Evolutionary conservation across 2,888 invertebrate species (phyloP), one percentile per base, ranked within the genome.

Genomic region (Trypoxylon attenuatum): DNA sequence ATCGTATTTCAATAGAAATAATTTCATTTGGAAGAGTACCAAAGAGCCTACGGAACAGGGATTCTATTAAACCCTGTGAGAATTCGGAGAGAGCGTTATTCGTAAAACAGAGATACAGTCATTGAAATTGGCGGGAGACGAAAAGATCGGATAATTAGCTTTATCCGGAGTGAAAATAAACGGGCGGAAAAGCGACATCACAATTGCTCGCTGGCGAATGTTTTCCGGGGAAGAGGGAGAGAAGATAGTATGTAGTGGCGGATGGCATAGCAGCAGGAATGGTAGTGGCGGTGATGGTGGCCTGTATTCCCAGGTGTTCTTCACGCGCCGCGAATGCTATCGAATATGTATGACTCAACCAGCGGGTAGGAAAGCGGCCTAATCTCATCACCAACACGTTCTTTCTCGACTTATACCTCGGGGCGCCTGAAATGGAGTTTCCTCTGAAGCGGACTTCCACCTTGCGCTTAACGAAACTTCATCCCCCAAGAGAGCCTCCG

Each of bases 281-380:
- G 33, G 2, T 10, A 1, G 33, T 2, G 16, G 18, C 25, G 15
- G 16, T 4, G 29, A 25, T 54, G 45, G 51, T 42, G 38, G 45
- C 53, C 18, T 52, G 39, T 64, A 69, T 68, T 73, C 70, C 62
- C 70, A 69, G 53, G 62, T 71, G 73, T 61, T 76, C 58, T 42
- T 33, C 46, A 27, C 33, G 16, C 42, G 49, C 23, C 53, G 38
- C 43, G 45, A 73, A 73, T 53, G 47, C 51, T 70, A 76, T 76
- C 65, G 65, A 77, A 77, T 77, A 78, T 76, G 72, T 76, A 77
- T 70, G 72, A 75, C 62, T 52, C 45, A 41, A 55, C 53, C 42
- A 51, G 47, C 50, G 54, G 47, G 23, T 63, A 52, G 60, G 65
- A 73, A 73, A 70, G 55, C 69, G 55, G 58, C 63, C 61, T 76